phyloP scores from a whole-genome alignment of 1,140 invertebrate genomes.

The Aporrectodea caliginosa region DNA sequence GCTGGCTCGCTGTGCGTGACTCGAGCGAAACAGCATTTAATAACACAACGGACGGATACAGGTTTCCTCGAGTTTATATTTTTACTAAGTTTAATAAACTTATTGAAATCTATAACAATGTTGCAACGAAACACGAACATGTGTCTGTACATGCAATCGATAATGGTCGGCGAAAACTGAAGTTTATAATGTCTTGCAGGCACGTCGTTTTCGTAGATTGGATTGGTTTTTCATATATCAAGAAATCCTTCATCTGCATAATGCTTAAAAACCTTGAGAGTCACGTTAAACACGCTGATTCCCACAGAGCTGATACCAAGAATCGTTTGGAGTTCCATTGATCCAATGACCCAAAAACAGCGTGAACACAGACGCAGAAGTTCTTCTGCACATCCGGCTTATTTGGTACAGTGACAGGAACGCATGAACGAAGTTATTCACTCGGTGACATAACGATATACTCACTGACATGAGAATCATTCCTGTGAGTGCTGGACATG shows the following conservation, averaged over 20 bases:
- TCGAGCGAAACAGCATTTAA: too few relatives aligned
- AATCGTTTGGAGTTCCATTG: conserved; percentile 24
- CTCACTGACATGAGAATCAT: not conserved
- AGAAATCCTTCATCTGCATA: too few relatives aligned
- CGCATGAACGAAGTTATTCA: too few relatives aligned
- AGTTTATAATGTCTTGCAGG: not conserved
- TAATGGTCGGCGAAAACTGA: conserved; percentile 26
- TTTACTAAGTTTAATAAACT: too few relatives aligned
- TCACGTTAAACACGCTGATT: not conserved
- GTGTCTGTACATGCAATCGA: conserved; percentile 35
- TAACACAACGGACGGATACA: too few relatives aligned
- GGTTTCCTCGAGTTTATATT: too few relatives aligned
- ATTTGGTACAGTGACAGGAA: too few relatives aligned
- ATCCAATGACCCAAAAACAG: conserved; percentile 6
- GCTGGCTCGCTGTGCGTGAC: too few relatives aligned
- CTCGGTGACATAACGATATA: too few relatives aligned
- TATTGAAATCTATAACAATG: conserved; percentile 28
- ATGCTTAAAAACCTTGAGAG: not conserved
- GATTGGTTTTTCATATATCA: too few relatives aligned
- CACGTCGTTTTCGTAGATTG: too few relatives aligned
- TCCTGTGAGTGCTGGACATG: not conserved
- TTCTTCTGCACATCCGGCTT: too few relatives aligned
- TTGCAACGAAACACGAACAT: conserved; percentile 30
- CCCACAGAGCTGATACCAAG: conserved; percentile 18
- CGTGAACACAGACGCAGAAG: not conserved